Base-by-base conservation (phyloP, 2,888 invertebrate genomes). In the Mesoligia furuncula region DNA sequence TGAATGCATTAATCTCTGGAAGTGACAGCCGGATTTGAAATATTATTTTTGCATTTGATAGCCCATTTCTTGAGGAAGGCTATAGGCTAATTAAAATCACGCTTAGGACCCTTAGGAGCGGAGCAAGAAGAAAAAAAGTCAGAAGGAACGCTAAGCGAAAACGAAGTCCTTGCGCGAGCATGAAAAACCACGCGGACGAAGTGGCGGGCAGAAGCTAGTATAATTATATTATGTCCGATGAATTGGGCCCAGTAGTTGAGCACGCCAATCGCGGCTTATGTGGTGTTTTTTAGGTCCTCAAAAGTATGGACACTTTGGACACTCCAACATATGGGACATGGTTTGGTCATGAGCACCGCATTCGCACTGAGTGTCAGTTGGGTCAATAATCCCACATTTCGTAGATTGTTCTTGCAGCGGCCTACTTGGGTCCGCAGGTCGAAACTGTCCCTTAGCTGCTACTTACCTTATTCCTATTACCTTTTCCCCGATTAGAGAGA, bases 401-500 rank as follows among this genome's bases (percentile, higher is more conserved):
- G 7, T 7, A 66, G 13, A 20, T 27, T 27, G 20, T n/a, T 11
- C 27, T 42, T 20, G 42, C n/a, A 66, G 20, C 6, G 62, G 31
- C 1, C 20, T 66, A 45, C 27, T 45, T 45, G 42, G 6, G 27
- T 45, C 4, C 42, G 13, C 45, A 67, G 27, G 27, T 67, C 31
- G 3, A 31, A 31, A 13, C 17, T n/a, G 3, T 17, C 9, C 13
- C n/a, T 31, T 31, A 75, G 51, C 4, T 42, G n/a, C 48, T 48
- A n/a, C 0, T 39, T 27, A 64, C 5, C n/a, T 36, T 36, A 42
- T 54, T 68, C 6, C 45, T 36, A 57, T 39, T 24, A 64, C 45
- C 51, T 20, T 57, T 74, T 74, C 31, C 7, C 17, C 65, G 17
- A 65, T 81, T 27, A 42, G 17, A 39, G 39, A 4, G 39, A 42